Percentiles rank a stretch among this genome's conserved stretches.
Evolutionary conservation across 2,797 vertebrate genomes (phyloP).

Genomic region (Channa striata): DNA sequence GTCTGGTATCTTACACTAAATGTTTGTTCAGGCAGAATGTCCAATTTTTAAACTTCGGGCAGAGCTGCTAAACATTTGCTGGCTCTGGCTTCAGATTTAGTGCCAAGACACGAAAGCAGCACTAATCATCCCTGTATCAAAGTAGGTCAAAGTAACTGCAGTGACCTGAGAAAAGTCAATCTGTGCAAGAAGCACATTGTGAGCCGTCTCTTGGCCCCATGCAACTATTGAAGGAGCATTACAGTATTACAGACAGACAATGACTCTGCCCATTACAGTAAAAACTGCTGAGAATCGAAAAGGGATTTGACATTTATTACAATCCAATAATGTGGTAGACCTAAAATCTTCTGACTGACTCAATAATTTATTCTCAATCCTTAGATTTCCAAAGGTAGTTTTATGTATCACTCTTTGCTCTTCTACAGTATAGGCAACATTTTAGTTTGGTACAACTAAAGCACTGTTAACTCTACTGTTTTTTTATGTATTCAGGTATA

Average conservation of each 20-base stretch:
- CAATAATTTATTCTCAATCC: background rate
- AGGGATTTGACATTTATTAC: slow-evolving; percentile 12
- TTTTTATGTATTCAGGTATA: slow-evolving; percentile 86
- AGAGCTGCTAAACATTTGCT: background rate
- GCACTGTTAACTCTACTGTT: slow-evolving; percentile 5
- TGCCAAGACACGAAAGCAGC: background rate
- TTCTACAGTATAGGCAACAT: background rate
- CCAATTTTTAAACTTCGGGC: background rate
- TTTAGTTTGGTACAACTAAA: background rate
- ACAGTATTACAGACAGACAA: slow-evolving; percentile 8
- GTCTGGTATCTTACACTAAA: too few species aligned
- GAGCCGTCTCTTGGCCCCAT: slow-evolving; percentile 1
- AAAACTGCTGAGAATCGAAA: slow-evolving; percentile 27
- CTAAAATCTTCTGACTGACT: too few species aligned
- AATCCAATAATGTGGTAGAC: background rate
- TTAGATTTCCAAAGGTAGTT: background rate
- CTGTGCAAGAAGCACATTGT: background rate
- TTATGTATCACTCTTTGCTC: background rate
- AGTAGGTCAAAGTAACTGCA: background rate
- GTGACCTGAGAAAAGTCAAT: background rate
- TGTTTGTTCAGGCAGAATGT: background rate
- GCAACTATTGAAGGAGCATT: slow-evolving; percentile 22
- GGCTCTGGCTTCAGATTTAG: background rate
- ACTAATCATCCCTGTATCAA: background rate
- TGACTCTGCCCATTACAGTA: slow-evolving; percentile 30